Evolutionary conservation across 2,888 invertebrate genomes (phyloP).

Genomic region (Galerucella calmariensis): DNA sequence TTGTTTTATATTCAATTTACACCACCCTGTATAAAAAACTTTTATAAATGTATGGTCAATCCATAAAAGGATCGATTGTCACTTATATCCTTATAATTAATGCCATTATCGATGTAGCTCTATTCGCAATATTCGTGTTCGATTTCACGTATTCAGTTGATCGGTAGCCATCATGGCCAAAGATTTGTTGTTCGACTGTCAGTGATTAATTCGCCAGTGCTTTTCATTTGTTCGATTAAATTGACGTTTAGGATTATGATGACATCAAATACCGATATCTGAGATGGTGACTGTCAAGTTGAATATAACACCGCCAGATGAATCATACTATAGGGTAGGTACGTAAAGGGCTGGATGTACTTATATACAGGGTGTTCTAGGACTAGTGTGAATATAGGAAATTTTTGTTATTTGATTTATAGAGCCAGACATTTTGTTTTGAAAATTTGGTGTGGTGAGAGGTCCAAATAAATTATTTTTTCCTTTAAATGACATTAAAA

Average conservation of each 20-base stretch:
- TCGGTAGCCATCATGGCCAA: slow-evolving; percentile 10
- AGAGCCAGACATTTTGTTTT: no score
- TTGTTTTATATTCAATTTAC: no score
- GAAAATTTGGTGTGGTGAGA: no score
- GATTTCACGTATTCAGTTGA: slow-evolving; percentile 21
- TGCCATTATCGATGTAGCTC: slow-evolving; percentile 14
- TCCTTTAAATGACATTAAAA: no score
- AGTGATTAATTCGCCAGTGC: slow-evolving; percentile 12
- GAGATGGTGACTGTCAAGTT: slow-evolving; percentile 51
- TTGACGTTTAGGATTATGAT: slow-evolving; percentile 36
- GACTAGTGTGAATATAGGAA: no score
- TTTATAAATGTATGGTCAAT: slow-evolving; percentile 17
- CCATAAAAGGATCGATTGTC: slow-evolving; percentile 21
- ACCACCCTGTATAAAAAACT: background rate
- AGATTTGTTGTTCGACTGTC: slow-evolving; percentile 15
- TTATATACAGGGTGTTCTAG: no score
- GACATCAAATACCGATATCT: slow-evolving; percentile 34
- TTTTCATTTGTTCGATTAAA: slow-evolving; percentile 21
- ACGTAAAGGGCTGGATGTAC: background rate
- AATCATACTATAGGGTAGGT: slow-evolving; percentile 43
- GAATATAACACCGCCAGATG: slow-evolving; percentile 44
- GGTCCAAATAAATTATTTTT: no score
- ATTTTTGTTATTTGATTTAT: no score
- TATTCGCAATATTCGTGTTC: slow-evolving; percentile 18
- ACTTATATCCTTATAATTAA: slow-evolving; percentile 15